Conservation (phyloP, 2,888 invertebrate species). For the Noctua comes region DNA sequence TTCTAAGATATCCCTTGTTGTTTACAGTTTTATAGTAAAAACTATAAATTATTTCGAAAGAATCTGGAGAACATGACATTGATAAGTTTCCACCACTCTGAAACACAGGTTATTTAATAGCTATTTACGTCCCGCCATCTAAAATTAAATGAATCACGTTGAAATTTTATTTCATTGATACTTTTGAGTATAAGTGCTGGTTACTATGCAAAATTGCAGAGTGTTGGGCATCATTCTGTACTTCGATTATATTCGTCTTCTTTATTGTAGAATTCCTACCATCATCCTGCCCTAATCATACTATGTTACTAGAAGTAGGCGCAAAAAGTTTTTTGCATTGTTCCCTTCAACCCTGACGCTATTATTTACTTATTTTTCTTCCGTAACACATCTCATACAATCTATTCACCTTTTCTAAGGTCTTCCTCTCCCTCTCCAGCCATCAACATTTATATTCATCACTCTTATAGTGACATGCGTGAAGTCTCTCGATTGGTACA, state of each 20-base stretch:
- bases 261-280: background rate
- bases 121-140: slow-evolving; percentile 24
- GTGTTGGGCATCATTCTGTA: background rate
- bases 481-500: no score
- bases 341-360: background rate
- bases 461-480: no score
- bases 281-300: background rate
- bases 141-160: slow-evolving; percentile 17
- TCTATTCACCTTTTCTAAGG: no score
- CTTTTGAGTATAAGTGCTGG: slow-evolving; percentile 13
- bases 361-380: background rate
- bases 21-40: slow-evolving; percentile 41
- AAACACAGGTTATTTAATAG: slow-evolving; percentile 24
- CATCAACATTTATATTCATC: no score
- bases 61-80: slow-evolving; percentile 36
- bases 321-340: background rate
- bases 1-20: slow-evolving; percentile 2
- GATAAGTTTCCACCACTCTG: slow-evolving; percentile 22
- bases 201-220: background rate
- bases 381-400: no score
- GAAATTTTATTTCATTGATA: slow-evolving; percentile 29
- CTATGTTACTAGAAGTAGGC: no score
- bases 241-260: background rate
- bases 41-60: slow-evolving; percentile 22
- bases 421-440: no score